Conservation (phyloP, 2,113 vertebrate genomes). For the Isichthys henryi region DNA sequence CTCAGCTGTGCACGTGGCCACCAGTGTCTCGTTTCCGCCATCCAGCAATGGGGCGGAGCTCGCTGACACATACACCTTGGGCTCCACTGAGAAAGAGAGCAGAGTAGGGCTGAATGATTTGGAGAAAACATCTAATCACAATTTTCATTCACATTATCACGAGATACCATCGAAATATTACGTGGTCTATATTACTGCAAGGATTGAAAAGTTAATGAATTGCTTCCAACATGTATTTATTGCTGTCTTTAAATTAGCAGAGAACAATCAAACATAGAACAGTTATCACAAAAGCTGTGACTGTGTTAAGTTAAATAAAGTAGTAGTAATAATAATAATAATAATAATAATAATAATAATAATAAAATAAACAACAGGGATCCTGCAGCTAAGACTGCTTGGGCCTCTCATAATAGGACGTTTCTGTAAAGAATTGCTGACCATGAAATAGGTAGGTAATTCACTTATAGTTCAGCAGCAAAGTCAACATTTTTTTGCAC, state of each 20-base stretch:
- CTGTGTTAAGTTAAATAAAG: not conserved
- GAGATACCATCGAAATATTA: not conserved
- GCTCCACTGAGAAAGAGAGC: conserved; percentile 70
- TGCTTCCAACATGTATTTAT: not conserved
- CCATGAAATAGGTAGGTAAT: too few species aligned
- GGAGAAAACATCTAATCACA: not conserved
- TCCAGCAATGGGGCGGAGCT: conserved; percentile 75
- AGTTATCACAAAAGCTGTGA: not conserved
- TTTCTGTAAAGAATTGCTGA: too few species aligned
- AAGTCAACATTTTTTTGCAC: too few species aligned
- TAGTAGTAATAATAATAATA: not conserved
- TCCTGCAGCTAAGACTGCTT: too few species aligned
- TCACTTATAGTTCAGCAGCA: too few species aligned
- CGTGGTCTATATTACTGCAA: not conserved
- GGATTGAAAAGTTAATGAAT: not conserved
- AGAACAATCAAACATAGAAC: not conserved
- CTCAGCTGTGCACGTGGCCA: conserved; percentile 85
- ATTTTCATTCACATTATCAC: not conserved
- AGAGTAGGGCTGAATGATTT: not conserved
- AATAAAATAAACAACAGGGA: too few species aligned
- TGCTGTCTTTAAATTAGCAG: not conserved
- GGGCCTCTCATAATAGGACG: too few species aligned
- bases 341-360: not conserved
- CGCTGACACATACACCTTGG: conserved; percentile 78
- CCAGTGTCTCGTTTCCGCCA: conserved; percentile 74